These are phyloP conservation scores for Apostichopus japonicus DNA, from an alignment of 35 echinoderm and acorn worm species.

Conservation along the genomic window DNA sequence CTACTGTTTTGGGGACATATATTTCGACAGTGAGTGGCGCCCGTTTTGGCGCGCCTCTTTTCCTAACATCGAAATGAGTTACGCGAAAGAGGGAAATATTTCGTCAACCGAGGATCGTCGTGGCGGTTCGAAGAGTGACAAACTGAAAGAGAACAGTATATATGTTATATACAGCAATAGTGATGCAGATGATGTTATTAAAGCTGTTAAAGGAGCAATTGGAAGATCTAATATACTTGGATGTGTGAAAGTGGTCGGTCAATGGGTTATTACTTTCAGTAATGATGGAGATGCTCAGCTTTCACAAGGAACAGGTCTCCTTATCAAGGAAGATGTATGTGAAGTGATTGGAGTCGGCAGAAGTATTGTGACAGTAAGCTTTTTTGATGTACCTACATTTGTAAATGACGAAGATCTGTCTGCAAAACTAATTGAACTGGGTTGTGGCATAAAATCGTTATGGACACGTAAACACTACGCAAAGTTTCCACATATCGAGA, in stretches of 20 bases:
- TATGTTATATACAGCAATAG: not conserved
- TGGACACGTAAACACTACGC: conserved; percentile 23
- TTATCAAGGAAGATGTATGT: not conserved
- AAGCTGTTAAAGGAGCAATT: not conserved
- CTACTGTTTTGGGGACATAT: too few species aligned
- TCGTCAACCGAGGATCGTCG: too few species aligned
- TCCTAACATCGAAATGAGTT: too few species aligned
- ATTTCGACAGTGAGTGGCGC: too few species aligned
- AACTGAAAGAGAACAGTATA: conserved; percentile 1
- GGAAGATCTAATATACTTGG: conserved; percentile 3
- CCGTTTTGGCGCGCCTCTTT: too few species aligned
- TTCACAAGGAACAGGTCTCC: not conserved
- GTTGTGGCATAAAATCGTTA: not conserved
- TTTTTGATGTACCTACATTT: conserved; percentile 19
- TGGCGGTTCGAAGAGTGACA: too few species aligned
- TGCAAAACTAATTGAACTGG: not conserved
- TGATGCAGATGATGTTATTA: not conserved
- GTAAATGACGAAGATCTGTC: not conserved
- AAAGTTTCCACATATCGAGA: conserved; percentile 21
- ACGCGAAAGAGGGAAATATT: too few species aligned
- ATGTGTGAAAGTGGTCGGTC: not conserved
- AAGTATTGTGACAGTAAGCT: not conserved
- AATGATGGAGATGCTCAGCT: not conserved
- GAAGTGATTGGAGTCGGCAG: conserved; percentile 10
- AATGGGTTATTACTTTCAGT: conserved; percentile 17